Evolutionary conservation across 2,888 invertebrate genomes (phyloP), one percentile per base, ranked within the genome.

Genomic region (Operophtera brumata): DNA sequence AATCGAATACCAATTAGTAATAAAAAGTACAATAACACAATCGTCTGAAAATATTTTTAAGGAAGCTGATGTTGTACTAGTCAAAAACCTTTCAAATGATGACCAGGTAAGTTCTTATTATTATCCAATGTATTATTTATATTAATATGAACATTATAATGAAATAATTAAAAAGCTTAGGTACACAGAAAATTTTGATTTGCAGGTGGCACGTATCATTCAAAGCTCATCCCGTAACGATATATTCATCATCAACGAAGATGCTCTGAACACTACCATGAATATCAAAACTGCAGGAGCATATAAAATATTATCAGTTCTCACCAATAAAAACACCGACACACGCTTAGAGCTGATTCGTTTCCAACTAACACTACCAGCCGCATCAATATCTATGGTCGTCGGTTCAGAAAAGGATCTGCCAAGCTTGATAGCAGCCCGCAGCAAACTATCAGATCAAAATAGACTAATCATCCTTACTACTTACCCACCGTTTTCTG

Each of bases 391-490:
- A 5, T 42, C 58, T 35, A 45, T 66, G n/a, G 63, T 70, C 11
- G 63, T 69, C 5, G 54, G 59, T 11, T 61, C 53, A 6, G 59
- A 61, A 1, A 35, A 57, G 9, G 75, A 75, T 25, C 52, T 71
- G 1, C 14, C 55, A 25, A 51, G 59, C 3, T 52, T 75, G 7
- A 62, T 14, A 2, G 46, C 61, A 5, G 61, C 65, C 4, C 65
- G 61, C 6, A 59, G 50, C 36, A 59, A 47, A 26, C 44, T 69
- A 4, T 10, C 54, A 7, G 0, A 48, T 26, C 52, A 56, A 9
- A 68, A 62, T 35, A 61, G 61, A 7, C 64, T 75, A 2, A 46
- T 69, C 0, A 52, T 75, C 10, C 32, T 73, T 25, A 26, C 74
- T 0, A 44, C 61, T 8, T 65, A 73, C 12, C 74, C 72, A 9